These are phyloP conservation scores for Zoroaster sp. DNA, from an alignment of 53 echinoderm and acorn worm genomes.

Conservation along the genomic window DNA sequence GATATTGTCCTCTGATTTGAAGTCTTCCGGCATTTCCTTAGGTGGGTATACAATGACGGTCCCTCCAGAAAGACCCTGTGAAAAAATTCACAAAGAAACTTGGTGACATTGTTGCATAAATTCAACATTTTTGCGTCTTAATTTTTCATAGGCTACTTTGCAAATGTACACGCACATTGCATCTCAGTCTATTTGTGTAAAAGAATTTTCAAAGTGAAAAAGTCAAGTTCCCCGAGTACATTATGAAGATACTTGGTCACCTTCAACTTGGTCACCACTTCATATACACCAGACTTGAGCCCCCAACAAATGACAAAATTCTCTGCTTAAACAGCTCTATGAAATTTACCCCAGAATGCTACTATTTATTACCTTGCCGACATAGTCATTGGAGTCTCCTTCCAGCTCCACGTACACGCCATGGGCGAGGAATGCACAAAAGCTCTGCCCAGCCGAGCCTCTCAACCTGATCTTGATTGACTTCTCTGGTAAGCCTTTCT, in stretches of 20 bases:
- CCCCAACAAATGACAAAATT: neutral
- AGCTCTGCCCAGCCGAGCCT: conserved; percentile 98
- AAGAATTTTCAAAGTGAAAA: no score
- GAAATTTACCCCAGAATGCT: neutral
- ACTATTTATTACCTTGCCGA: conserved; percentile 79
- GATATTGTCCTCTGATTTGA: conserved; percentile 88
- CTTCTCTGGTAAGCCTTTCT: conserved; percentile 86
- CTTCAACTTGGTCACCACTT: neutral
- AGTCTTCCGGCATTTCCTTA: conserved; percentile 73
- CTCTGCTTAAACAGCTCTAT: neutral
- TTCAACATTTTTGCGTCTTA: no score
- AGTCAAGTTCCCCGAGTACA: neutral
- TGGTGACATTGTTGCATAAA: no score
- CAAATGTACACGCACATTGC: neutral
- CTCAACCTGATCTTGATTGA: conserved; percentile 76
- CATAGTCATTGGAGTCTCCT: conserved; percentile 97
- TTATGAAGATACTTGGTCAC: neutral
- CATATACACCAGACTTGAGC: neutral
- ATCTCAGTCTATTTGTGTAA: no score
- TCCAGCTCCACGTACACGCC: conserved; percentile 92
- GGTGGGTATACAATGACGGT: conserved; percentile 85
- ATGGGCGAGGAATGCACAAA: conserved; percentile 90
- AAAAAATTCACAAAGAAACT: no score
- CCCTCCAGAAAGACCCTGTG: conserved; percentile 95
- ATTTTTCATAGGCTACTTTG: no score